phyloP scores from a whole-genome alignment of 1,140 invertebrate genomes.

The Phymastichus coffea region DNA sequence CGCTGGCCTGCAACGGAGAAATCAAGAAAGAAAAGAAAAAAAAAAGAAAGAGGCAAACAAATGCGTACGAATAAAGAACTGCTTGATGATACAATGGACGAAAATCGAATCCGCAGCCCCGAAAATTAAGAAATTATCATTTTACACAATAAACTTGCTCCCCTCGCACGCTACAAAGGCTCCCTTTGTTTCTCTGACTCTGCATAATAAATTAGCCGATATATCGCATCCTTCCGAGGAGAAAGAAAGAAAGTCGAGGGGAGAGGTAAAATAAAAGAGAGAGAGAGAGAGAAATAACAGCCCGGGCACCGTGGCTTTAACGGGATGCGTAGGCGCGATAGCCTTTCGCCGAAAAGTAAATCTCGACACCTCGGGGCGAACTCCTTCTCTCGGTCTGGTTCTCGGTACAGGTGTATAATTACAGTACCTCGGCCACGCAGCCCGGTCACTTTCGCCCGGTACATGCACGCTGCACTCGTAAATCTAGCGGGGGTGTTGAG shows the following conservation, averaged over 20 bases:
- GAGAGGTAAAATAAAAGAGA: too few relatives aligned
- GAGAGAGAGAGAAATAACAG: too few relatives aligned
- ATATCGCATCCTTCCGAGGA: slow-evolving; percentile 8
- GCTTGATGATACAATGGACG: too few relatives aligned
- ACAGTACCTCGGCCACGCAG: slow-evolving; percentile 5
- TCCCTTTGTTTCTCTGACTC: slow-evolving; percentile 1
- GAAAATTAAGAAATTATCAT: slow-evolving; percentile 27
- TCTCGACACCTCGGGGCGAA: not conserved
- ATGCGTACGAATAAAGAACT: too few relatives aligned
- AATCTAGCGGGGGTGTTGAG: too few relatives aligned
- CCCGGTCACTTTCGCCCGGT: too few relatives aligned
- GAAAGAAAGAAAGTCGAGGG: too few relatives aligned
- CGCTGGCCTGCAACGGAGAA: not conserved
- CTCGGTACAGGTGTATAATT: slow-evolving; percentile 10
- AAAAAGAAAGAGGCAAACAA: not conserved
- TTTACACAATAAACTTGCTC: not conserved
- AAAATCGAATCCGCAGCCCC: not conserved
- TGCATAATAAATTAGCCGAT: slow-evolving; percentile 12
- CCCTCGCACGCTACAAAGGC: not conserved
- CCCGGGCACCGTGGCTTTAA: too few relatives aligned
- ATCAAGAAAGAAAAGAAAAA: not conserved
- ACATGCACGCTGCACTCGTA: too few relatives aligned
- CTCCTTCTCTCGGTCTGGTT: not conserved
- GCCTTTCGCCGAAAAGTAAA: slow-evolving; percentile 25
- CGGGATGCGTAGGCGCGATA: not conserved